Evolutionary conservation across 2,113 vertebrate species (phyloP).

Genomic region (Perca flavescens): DNA sequence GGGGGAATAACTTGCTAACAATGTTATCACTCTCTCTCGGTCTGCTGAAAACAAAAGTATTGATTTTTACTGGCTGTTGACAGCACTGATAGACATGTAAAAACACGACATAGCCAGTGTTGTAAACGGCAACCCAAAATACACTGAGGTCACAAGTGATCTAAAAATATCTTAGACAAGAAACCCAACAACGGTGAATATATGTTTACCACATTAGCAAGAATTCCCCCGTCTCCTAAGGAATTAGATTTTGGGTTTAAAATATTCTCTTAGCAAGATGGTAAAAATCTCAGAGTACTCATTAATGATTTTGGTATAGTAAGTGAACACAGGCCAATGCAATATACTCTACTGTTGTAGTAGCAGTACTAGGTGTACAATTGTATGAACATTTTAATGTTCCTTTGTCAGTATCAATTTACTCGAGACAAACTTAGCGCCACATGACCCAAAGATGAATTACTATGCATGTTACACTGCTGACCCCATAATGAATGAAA

Average conservation of each 20-base stretch:
- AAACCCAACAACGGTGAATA: not conserved
- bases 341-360: not conserved
- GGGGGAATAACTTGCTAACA: constrained; percentile 14
- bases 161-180: constrained; percentile 32
- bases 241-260: not conserved
- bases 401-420: not conserved
- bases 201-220: not conserved
- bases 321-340: constrained; percentile 6
- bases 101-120: not conserved
- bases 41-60: constrained; percentile 9
- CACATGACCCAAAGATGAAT: not conserved
- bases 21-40: constrained; percentile 9
- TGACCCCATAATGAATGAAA: constrained; percentile 58
- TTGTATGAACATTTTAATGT: not conserved
- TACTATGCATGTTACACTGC: constrained; percentile 47
- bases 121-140: constrained; percentile 7
- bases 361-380: constrained; percentile 19
- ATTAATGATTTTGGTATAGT: not conserved
- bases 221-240: not conserved
- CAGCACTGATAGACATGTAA: constrained; percentile 13
- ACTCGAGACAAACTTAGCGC: not conserved
- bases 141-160: not conserved
- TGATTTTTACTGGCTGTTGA: constrained; percentile 34
- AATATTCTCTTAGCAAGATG: not conserved
- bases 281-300: constrained; percentile 12